Conservation (phyloP, 2,888 invertebrate species). For the Buathra laborator region DNA sequence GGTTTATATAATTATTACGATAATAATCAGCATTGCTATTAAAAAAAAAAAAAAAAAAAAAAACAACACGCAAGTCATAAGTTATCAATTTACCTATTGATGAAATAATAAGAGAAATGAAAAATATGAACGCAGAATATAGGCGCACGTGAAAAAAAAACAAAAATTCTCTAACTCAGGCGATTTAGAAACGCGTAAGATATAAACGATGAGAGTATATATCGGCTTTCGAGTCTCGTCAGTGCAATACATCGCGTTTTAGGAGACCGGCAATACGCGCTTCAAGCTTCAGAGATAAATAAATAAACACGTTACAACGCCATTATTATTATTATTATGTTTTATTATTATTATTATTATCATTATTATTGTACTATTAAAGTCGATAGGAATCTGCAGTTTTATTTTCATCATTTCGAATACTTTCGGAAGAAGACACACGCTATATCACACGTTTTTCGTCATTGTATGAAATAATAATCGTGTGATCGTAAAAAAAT, state of each 20-base stretch:
- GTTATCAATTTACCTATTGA: constrained; percentile 19
- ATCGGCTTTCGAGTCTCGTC: constrained; percentile 33
- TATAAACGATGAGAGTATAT: neutral
- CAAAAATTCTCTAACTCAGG: neutral
- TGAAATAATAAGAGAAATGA: constrained; percentile 2
- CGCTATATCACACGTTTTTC: constrained; percentile 16
- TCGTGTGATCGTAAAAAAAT: constrained; percentile 20
- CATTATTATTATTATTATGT: constrained; percentile 54
- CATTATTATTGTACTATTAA: constrained; percentile 34
- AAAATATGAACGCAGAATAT: constrained; percentile 11
- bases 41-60: constrained; percentile 16
- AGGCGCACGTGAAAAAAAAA: neutral
- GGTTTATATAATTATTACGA: constrained; percentile 54
- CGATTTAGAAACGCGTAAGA: neutral
- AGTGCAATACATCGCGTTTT: constrained; percentile 39
- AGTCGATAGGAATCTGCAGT: constrained; percentile 40
- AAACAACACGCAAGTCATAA: constrained; percentile 29
- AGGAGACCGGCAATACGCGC: constrained; percentile 49
- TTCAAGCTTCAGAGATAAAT: constrained; percentile 61
- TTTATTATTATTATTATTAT: constrained; percentile 49
- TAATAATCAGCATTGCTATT: constrained; percentile 57
- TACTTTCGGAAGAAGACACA: constrained; percentile 30
- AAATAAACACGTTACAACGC: constrained; percentile 51
- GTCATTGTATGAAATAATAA: constrained; percentile 36
- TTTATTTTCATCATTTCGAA: constrained; percentile 34